These are phyloP conservation scores for Notechis scutatus DNA, from an alignment of 2,113 vertebrate genomes.

Conservation along the genomic window DNA sequence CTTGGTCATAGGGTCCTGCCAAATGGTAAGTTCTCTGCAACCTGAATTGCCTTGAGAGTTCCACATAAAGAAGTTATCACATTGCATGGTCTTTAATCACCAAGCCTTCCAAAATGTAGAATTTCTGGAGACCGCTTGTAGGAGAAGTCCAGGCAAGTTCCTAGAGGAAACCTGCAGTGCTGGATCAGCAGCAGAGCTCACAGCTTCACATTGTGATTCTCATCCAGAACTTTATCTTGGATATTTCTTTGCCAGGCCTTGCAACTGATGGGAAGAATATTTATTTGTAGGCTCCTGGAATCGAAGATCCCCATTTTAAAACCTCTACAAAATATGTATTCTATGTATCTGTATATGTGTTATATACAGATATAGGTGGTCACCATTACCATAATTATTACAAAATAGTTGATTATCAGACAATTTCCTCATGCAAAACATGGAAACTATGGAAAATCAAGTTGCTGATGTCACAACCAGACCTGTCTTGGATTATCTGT, in stretches of 20 bases:
- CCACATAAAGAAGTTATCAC: neutral
- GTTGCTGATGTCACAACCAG: neutral
- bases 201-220: neutral
- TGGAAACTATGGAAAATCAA: conserved; percentile 32
- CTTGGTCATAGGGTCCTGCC: neutral
- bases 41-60: neutral
- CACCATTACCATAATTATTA: neutral
- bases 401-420: conserved; percentile 19
- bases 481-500: neutral
- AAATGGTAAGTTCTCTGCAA: neutral
- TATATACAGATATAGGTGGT: neutral
- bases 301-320: neutral
- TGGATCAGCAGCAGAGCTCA: neutral
- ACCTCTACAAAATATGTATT: neutral
- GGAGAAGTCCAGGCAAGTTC: neutral
- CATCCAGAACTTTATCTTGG: neutral
- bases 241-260: neutral
- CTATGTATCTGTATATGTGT: neutral
- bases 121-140: neutral
- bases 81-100: neutral
- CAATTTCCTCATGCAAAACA: neutral
- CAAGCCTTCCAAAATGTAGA: neutral
- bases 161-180: neutral
- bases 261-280: neutral
- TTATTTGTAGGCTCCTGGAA: neutral